These are phyloP conservation scores for Sinotaia quadrata DNA, from an alignment of 2,888 invertebrate genomes.

Conservation along the genomic window DNA sequence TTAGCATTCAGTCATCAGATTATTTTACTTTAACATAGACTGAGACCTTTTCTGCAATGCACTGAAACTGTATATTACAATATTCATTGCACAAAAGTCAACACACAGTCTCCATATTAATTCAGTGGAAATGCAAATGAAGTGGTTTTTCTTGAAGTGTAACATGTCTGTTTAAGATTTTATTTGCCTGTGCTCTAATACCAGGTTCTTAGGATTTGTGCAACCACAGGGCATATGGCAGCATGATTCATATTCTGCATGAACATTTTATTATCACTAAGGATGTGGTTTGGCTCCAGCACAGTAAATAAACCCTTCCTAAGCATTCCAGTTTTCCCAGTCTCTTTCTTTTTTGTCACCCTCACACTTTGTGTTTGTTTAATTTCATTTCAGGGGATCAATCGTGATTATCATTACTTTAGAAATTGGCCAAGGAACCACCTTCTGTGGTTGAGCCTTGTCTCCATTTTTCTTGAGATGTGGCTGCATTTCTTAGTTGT, in stretches of 20 bases:
- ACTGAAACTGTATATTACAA: too few species aligned
- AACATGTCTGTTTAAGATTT: too few species aligned
- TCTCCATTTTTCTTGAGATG: constrained; percentile 3
- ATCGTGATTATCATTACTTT: constrained; percentile 10
- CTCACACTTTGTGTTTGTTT: constrained; percentile 9
- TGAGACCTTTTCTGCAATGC: too few species aligned
- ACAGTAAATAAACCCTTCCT: constrained; percentile 19
- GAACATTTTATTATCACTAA: constrained; percentile 16
- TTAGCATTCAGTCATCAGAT: too few species aligned
- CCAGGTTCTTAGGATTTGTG: constrained; percentile 17
- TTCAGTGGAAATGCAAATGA: too few species aligned
- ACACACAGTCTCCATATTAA: too few species aligned
- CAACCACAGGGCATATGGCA: constrained; percentile 37
- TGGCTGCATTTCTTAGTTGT: constrained; percentile 26
- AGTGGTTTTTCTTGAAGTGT: too few species aligned
- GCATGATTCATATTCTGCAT: constrained; percentile 12
- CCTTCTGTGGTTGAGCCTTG: constrained; percentile 23
- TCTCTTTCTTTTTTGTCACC: constrained; percentile 3
- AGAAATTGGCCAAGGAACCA: not conserved
- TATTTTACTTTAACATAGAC: too few species aligned
- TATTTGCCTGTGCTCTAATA: constrained; percentile 6
- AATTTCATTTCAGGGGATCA: constrained; percentile 23
- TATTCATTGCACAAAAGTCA: too few species aligned
- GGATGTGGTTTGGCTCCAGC: constrained; percentile 19
- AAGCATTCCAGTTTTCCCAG: constrained; percentile 1